A percentile compares a stretch with the other conserved stretches of the same genome.
Evolutionary conservation across 2,797 vertebrate species (phyloP).

Genomic region (Kryptopterus vitreolus): DNA sequence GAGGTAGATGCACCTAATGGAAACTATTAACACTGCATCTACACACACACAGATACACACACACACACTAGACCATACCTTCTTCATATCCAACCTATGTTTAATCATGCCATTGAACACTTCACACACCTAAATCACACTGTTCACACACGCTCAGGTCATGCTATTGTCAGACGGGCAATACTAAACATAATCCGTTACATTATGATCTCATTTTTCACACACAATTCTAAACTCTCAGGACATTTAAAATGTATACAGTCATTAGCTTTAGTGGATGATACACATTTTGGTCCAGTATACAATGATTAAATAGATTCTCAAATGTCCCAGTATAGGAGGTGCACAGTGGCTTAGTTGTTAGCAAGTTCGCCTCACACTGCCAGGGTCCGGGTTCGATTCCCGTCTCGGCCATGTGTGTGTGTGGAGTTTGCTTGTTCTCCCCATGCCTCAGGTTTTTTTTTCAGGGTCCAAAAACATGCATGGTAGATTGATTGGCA

Average conservation of each 20-base stretch:
- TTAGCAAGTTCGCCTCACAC: too few relatives aligned
- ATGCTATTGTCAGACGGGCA: background rate
- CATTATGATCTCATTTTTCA: background rate
- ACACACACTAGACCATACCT: slow-evolving; percentile 36
- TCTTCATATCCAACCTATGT: slow-evolving; percentile 29
- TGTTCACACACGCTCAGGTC: background rate
- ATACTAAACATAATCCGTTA: background rate
- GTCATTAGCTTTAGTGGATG: background rate
- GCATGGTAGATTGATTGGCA: too few relatives aligned
- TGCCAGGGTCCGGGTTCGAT: too few relatives aligned
- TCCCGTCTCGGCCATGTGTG: too few relatives aligned
- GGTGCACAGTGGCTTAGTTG: too few relatives aligned
- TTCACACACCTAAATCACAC: slow-evolving; percentile 21
- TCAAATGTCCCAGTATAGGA: too few relatives aligned
- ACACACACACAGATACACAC: slow-evolving; percentile 16
- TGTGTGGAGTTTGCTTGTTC: too few relatives aligned
- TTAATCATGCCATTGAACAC: slow-evolving; percentile 14
- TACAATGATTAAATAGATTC: background rate
- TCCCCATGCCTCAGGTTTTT: too few relatives aligned
- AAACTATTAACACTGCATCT: slow-evolving; percentile 8
- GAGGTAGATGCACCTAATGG: background rate
- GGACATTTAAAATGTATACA: background rate
- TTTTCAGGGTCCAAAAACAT: too few relatives aligned
- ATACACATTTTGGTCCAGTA: background rate
- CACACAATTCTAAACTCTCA: background rate